Evolutionary conservation across 2,888 invertebrate genomes (phyloP).

Genomic region (Caenorhabditis afra): DNA sequence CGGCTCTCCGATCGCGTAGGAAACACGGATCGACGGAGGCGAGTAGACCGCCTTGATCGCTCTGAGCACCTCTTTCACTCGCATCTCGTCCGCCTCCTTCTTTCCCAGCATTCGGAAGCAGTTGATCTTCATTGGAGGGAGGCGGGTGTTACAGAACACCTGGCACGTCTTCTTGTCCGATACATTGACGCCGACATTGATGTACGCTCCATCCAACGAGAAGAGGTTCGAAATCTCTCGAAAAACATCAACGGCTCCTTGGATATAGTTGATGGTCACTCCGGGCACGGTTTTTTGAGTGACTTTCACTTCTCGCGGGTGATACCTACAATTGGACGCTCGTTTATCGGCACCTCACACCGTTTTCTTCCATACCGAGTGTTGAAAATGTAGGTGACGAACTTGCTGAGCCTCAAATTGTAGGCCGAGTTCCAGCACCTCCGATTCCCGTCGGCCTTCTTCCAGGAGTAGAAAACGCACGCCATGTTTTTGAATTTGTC

Average conservation of each 20-base stretch:
- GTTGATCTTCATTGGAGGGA: too few species aligned
- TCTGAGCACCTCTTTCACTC: background rate
- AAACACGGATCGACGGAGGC: background rate
- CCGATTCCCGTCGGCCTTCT: slow-evolving; percentile 12
- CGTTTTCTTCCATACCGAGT: background rate
- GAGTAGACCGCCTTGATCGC: too few species aligned
- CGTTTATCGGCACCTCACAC: background rate
- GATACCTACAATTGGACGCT: background rate
- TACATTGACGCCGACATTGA: background rate
- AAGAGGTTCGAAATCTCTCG: background rate
- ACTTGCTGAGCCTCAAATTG: slow-evolving; percentile 7
- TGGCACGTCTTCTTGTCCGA: background rate
- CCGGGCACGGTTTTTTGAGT: background rate
- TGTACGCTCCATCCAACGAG: background rate
- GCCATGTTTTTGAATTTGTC: slow-evolving; percentile 15
- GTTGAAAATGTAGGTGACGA: slow-evolving; percentile 11
- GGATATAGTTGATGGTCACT: background rate
- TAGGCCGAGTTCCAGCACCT: slow-evolving; percentile 19
- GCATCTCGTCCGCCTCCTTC: background rate
- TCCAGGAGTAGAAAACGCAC: slow-evolving; percentile 37
- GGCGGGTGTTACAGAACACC: background rate
- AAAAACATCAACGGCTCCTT: background rate
- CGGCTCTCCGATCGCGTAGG: background rate
- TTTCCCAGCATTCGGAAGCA: background rate
- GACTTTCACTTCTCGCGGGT: background rate